Base-by-base conservation (phyloP, 2,113 vertebrate genomes). In the Blennius ocellaris region DNA sequence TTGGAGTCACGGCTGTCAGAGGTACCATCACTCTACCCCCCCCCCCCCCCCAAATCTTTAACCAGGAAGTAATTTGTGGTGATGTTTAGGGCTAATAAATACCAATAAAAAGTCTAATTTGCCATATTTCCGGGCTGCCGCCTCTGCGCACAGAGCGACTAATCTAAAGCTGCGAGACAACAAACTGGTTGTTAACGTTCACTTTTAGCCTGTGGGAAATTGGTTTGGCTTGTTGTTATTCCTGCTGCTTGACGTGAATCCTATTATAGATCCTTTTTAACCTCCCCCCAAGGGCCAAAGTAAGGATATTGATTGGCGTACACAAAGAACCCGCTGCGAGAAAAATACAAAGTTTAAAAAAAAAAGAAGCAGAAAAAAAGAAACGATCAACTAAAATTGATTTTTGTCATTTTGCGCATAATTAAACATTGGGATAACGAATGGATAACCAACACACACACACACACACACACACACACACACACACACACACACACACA, bases 241-340 rank as follows among this genome's bases (percentile, higher is more conserved):
- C 71, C 81, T 72, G 73, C 81, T 74, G 71, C 81, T 81, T 45
- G 73, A 69, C 55, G 75, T 79, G 73, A 83, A 88, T 85, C 74
- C 78, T 63, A 57, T 88, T 85, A 87, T 78, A 40, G 86, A 82
- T 85, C 55, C 30, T 82, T 80, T 80, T 82, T 71, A 86, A 79
- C 76, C 80, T 58, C 52, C 52, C 58, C 75, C 75, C 63, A 11
- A 69, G 76, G 86, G 60, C 73, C 58, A 47, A 71, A 70, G 74
- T 60, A 70, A 38, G 72, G 61, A 53, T 89, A 90, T 90, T 83
- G 89, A 90, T 87, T 67, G 64, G 54, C 67, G 65, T 87, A 78
- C 58, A 62, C 85, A 83, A 81, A 84, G 73, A 79, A 73, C 37
- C 65, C 21, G 52, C 68, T 61, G 51, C 65, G 61, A 82, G 70